A percentile compares a stretch with the other conserved stretches of the same genome.
These are phyloP conservation scores for Ia io DNA, from an alignment of 2,113 vertebrate genomes.

Conservation along the genomic window DNA sequence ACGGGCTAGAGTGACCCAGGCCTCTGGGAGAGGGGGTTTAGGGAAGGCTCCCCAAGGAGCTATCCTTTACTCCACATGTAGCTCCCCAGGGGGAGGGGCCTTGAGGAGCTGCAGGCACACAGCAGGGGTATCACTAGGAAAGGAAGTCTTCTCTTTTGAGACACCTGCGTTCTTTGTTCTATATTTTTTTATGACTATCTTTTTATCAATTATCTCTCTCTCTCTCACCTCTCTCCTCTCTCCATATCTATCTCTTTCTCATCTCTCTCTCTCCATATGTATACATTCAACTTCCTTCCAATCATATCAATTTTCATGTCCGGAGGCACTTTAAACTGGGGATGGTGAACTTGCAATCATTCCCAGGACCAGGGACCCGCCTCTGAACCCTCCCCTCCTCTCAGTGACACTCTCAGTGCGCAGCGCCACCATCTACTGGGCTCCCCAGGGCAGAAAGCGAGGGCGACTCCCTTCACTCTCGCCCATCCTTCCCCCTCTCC, in stretches of 20 bases:
- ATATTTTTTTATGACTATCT: no score
- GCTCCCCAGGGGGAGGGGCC: accelerated
- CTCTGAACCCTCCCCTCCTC: accelerated
- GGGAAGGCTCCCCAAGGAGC: neutral
- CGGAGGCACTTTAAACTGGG: neutral
- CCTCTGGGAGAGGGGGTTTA: accelerated
- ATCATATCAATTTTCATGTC: neutral
- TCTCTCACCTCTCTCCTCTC: no score
- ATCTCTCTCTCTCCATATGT: neutral
- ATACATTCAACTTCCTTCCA: neutral
- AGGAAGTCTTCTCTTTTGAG: neutral
- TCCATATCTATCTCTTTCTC: neutral
- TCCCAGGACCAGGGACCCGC: accelerated
- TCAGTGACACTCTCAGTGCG: no score
- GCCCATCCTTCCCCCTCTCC: accelerated
- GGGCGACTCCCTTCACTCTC: accelerated
- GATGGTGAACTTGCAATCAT: neutral
- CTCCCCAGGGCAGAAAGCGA: neutral
- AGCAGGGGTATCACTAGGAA: no score
- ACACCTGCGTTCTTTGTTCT: neutral
- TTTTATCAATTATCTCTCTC: neutral
- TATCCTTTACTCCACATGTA: accelerated
- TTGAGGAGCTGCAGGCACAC: accelerated
- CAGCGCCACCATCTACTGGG: accelerated
- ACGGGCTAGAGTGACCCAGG: accelerated